phyloP scores from a whole-genome alignment of 2,797 vertebrate species.

The Eleutherodactylus coqui region DNA sequence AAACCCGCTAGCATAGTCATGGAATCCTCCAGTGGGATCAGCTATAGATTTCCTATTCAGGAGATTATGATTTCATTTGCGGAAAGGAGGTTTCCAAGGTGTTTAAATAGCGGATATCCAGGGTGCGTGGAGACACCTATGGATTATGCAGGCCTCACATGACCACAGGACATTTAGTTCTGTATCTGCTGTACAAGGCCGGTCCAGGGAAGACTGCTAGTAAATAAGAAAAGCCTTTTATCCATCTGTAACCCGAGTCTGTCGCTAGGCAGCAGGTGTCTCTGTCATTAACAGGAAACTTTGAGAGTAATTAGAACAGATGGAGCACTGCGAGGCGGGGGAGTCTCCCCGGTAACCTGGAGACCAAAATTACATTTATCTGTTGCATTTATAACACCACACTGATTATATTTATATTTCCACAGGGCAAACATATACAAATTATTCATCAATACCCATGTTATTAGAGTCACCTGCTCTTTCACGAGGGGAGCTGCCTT shows the following conservation, averaged over 20 bases:
- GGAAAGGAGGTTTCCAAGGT: not conserved
- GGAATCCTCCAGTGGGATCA: not conserved
- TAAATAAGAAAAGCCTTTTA: constrained; percentile 55
- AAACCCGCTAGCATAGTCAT: not conserved
- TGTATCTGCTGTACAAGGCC: constrained; percentile 6
- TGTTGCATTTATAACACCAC: constrained; percentile 29
- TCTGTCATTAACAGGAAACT: constrained; percentile 47
- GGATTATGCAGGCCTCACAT: constrained; percentile 31
- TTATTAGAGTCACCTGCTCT: too few relatives aligned
- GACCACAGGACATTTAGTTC: constrained; percentile 46
- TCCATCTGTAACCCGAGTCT: constrained; percentile 58
- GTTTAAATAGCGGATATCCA: not conserved
- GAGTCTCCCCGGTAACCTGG: constrained; percentile 47
- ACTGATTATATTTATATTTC: constrained; percentile 28
- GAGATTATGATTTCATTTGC: not conserved
- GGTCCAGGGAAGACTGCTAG: constrained; percentile 11
- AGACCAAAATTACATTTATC: constrained; percentile 43
- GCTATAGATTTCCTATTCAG: not conserved
- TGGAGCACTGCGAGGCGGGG: constrained; percentile 41
- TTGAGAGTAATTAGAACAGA: constrained; percentile 52
- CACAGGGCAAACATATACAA: constrained; percentile 27
- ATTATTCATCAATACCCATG: constrained; percentile 9
- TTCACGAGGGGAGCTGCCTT: too few relatives aligned
- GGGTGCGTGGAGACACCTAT: constrained; percentile 24
- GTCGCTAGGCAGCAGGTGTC: constrained; percentile 55